Conservation (phyloP, 2,888 invertebrate genomes). For the Brachyopa scutellaris region DNA sequence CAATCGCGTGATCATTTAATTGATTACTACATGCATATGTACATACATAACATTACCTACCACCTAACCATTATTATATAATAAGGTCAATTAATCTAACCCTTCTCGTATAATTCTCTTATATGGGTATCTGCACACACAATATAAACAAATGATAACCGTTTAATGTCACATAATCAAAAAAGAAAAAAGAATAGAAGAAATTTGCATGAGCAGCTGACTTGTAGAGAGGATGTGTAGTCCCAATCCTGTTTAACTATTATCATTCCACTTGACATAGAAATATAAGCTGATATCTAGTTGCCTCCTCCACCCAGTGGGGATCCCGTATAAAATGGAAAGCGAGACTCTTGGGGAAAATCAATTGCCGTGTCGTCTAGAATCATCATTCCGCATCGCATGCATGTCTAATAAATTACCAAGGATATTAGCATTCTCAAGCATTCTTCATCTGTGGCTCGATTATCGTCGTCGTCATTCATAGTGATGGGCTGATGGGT, state of each 20-base stretch:
- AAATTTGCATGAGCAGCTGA: slow-evolving; percentile 45
- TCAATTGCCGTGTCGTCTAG: slow-evolving; percentile 63
- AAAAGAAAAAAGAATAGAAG: neutral
- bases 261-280: slow-evolving; percentile 70
- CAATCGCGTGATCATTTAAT: slow-evolving; percentile 40
- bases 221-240: slow-evolving; percentile 52
- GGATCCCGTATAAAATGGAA: neutral
- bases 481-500: no score
- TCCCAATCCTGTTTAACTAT: slow-evolving; percentile 45
- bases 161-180: slow-evolving; percentile 61
- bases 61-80: slow-evolving; percentile 34
- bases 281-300: slow-evolving; percentile 33
- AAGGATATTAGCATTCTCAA: slow-evolving; percentile 70
- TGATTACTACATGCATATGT: no score
- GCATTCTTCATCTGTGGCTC: slow-evolving; percentile 64
- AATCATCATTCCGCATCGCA: slow-evolving; percentile 63
- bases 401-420: slow-evolving; percentile 67
- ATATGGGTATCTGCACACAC: slow-evolving; percentile 1
- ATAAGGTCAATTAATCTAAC: slow-evolving; percentile 50
- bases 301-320: neutral
- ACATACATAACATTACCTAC: no score
- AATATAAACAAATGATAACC: slow-evolving; percentile 46
- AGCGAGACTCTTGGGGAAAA: slow-evolving; percentile 25
- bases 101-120: no score
- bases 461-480: neutral